Conservation (phyloP, 2,797 vertebrate genomes). For the Rhabdophis nuchalis region DNA sequence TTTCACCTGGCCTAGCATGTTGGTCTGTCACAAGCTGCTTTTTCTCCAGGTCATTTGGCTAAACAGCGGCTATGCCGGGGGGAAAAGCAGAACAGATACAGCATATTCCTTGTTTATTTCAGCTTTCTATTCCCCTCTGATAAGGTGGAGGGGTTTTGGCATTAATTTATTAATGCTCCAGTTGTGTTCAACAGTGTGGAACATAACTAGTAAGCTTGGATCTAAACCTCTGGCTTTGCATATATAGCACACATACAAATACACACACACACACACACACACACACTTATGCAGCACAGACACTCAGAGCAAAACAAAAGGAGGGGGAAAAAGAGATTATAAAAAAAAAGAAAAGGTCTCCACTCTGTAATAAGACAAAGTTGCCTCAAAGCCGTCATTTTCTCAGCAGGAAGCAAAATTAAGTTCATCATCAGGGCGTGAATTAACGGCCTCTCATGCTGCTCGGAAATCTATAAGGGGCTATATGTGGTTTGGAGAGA, state of each 20-base stretch:
- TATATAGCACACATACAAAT: background rate
- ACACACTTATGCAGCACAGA: background rate
- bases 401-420: conserved; percentile 62
- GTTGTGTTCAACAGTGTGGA: conserved; percentile 3
- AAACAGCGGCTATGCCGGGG: background rate
- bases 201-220: conserved; percentile 3
- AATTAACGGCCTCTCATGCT: conserved; percentile 56
- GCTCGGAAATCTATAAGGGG: conserved; percentile 49
- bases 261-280: background rate
- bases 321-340: conserved; percentile 21
- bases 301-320: conserved; percentile 35
- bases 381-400: conserved; percentile 49
- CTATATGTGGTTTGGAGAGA: conserved; percentile 49
- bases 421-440: conserved; percentile 56
- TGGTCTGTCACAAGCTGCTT: background rate
- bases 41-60: background rate
- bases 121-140: background rate
- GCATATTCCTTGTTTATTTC: background rate
- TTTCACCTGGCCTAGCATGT: background rate
- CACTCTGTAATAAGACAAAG: conserved; percentile 37
- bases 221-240: conserved; percentile 24
- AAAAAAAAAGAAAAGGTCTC: conserved; percentile 36
- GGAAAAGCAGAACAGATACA: accelerated
- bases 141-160: background rate
- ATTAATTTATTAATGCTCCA: conserved; percentile 7